Percentiles rank a stretch among this genome's conserved stretches.
Evolutionary conservation across 2,113 vertebrate species (phyloP).

Genomic region (human): GRCh38 chr6:116706001-116706500

Average conservation of each 20-base stretch:
- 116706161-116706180: not conserved
- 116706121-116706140: not conserved
- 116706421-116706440: too few species aligned
- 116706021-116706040: not conserved
- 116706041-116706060: not conserved
- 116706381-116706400: not conserved
- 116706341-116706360: not conserved
- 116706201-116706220: not conserved
- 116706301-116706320: not conserved
- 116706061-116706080: not conserved
- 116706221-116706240: conserved; percentile 17
- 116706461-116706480: too few species aligned
- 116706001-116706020: not conserved
- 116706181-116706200: not conserved
- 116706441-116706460: too few species aligned
- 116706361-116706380: not conserved
- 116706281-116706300: not conserved
- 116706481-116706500: too few species aligned
- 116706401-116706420: not conserved
- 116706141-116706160: not conserved
- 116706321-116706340: not conserved
- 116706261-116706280: conserved; percentile 9
- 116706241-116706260: not conserved
- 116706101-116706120: not conserved
- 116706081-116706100: not conserved